These are phyloP conservation scores for Osmerus mordax DNA, from an alignment of 2,113 vertebrate genomes.

Conservation along the genomic window DNA sequence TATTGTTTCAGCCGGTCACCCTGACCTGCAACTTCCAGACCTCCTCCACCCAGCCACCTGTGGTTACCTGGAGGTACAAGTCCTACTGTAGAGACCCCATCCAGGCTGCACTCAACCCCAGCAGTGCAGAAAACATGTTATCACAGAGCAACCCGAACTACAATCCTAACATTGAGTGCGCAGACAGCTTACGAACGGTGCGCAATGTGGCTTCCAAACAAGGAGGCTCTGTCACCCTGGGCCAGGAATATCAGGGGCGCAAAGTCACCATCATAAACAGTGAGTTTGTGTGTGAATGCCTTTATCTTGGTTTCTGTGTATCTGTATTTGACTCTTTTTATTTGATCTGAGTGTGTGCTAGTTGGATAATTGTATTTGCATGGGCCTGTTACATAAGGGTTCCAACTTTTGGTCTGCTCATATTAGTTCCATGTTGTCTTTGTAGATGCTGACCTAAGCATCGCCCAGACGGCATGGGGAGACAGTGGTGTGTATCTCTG, in stretches of 20 bases:
- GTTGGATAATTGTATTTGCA: neutral
- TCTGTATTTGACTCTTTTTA: neutral
- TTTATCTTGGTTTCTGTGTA: neutral
- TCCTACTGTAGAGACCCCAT: slow-evolving; percentile 85
- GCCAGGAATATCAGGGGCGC: slow-evolving; percentile 76
- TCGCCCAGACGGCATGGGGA: slow-evolving; percentile 84
- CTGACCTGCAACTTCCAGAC: slow-evolving; percentile 78
- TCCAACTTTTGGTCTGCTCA: neutral
- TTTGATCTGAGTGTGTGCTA: neutral
- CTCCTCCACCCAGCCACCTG: slow-evolving; percentile 45
- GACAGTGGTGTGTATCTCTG: slow-evolving; percentile 88
- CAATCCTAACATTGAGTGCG: slow-evolving; percentile 82
- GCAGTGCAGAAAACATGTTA: slow-evolving; percentile 72
- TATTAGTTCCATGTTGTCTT: neutral
- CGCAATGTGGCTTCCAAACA: slow-evolving; percentile 84
- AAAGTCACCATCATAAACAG: slow-evolving; percentile 79
- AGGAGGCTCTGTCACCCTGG: slow-evolving; percentile 70
- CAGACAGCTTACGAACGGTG: slow-evolving; percentile 76
- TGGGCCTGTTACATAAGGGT: neutral
- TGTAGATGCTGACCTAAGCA: slow-evolving; percentile 81
- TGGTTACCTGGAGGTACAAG: slow-evolving; percentile 84
- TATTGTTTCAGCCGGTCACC: slow-evolving; percentile 85
- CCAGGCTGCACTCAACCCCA: slow-evolving; percentile 79
- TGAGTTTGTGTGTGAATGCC: slow-evolving; percentile 49
- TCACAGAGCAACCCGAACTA: slow-evolving; percentile 80